Evolutionary conservation across 2,888 invertebrate species (phyloP), one percentile per base, ranked within the genome.

Genomic region (Allygus modestus): DNA sequence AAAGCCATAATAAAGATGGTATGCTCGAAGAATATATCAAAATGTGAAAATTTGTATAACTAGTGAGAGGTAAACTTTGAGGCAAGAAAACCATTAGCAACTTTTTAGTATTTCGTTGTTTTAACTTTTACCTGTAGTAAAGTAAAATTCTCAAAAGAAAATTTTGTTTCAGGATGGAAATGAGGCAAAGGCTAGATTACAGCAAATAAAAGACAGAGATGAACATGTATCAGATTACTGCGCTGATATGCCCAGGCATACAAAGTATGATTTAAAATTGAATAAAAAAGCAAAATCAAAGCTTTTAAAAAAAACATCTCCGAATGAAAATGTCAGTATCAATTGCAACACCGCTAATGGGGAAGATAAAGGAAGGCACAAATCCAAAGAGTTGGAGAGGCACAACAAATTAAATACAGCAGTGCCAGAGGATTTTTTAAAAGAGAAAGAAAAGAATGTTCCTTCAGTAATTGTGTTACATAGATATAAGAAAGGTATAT

Each of bases 91-190:
- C n/a, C n/a, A n/a, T n/a, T n/a, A n/a, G n/a, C n/a, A n/a, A n/a
- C n/a, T n/a, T n/a, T n/a, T n/a, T n/a, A n/a, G n/a, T n/a, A n/a
- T n/a, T n/a, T n/a, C n/a, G n/a, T n/a, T n/a, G n/a, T n/a, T n/a
- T n/a, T n/a, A n/a, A n/a, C n/a, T n/a, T n/a, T n/a, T n/a, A n/a
- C n/a, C n/a, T n/a, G n/a, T n/a, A n/a, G n/a, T n/a, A n/a, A n/a
- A n/a, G n/a, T n/a, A n/a, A n/a, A n/a, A n/a, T n/a, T n/a, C n/a
- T n/a, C n/a, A n/a, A n/a, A n/a, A n/a, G n/a, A n/a, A n/a, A n/a
- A 69, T 69, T 71, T 71, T 71, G 71, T 71, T 71, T 71, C 71
- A 71, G 71, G 41, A 71, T 20, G 41, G 31, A 15, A 2, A 2
- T 11, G n/a, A 69, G 33, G 4, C 12, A 20, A 71, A 41, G 4